Evolutionary conservation across 2,888 invertebrate genomes (phyloP).

Genomic region (Polydrusus cervinus): DNA sequence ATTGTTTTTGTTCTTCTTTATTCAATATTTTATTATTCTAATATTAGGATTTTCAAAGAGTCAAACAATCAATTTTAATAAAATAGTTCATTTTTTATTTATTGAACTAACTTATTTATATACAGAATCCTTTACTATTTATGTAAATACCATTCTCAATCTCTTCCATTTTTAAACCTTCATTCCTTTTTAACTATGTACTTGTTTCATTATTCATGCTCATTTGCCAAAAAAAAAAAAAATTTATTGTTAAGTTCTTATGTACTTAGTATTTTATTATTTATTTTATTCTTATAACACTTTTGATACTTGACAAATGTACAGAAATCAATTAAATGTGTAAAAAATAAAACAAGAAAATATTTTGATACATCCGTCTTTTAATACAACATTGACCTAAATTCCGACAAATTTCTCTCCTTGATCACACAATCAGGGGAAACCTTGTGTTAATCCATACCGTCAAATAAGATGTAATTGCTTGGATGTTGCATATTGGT

Average conservation of each 20-base stretch:
- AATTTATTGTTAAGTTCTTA: background rate
- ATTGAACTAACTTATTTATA: too few relatives aligned
- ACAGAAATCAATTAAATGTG: conserved; percentile 33
- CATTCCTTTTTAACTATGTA: conserved; percentile 2
- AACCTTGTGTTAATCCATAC: conserved; percentile 22
- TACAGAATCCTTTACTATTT: too few relatives aligned
- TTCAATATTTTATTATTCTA: too few relatives aligned
- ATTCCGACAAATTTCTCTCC: conserved; percentile 58
- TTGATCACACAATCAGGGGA: conserved; percentile 54
- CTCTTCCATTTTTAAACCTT: too few relatives aligned
- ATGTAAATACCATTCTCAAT: too few relatives aligned
- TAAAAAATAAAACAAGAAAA: conserved; percentile 56
- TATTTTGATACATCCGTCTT: conserved; percentile 62
- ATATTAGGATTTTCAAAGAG: too few relatives aligned
- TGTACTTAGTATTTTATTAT: background rate
- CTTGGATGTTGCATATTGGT: background rate
- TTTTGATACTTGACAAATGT: conserved; percentile 20
- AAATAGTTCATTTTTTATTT: too few relatives aligned
- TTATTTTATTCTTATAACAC: conserved; percentile 3
- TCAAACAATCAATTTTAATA: too few relatives aligned
- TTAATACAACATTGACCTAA: conserved; percentile 64
- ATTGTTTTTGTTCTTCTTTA: too few relatives aligned
- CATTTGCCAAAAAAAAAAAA: conserved; percentile 9
- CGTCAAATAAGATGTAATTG: background rate
- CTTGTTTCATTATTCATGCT: conserved; percentile 18